phyloP scores from a whole-genome alignment of 2,888 invertebrate species.

The Hydropsyche betteni region DNA sequence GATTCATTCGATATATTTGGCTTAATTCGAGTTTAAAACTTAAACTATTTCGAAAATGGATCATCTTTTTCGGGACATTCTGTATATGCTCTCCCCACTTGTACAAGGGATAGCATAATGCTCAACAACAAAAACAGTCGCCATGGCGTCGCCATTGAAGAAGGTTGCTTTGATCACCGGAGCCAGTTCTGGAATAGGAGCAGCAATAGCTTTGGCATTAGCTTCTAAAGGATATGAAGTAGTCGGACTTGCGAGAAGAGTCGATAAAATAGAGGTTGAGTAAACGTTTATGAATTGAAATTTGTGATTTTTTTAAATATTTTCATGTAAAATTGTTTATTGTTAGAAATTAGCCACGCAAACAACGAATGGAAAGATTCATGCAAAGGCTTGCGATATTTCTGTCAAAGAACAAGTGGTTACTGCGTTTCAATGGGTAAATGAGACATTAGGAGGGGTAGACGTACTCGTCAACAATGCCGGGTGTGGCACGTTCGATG shows the following conservation, averaged over 20 bases:
- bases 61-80: background rate
- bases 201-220: conserved; percentile 57
- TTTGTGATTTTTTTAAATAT: background rate
- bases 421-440: conserved; percentile 55
- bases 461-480: conserved; percentile 59
- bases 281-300: conserved; percentile 1
- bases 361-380: background rate
- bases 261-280: conserved; percentile 44
- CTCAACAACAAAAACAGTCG: background rate
- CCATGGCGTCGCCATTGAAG: background rate
- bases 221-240: conserved; percentile 59
- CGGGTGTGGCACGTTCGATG: conserved; percentile 52
- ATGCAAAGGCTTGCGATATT: background rate
- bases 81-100: background rate
- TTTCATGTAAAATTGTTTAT: background rate
- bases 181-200: conserved; percentile 63
- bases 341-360: background rate
- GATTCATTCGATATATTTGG: too few relatives aligned
- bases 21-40: background rate
- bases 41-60: background rate
- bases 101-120: background rate
- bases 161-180: conserved; percentile 62
- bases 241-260: conserved; percentile 52
- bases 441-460: conserved; percentile 55
- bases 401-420: background rate